A percentile compares a stretch with the other conserved stretches of the same genome.
phyloP scores from a whole-genome alignment of 2,797 vertebrate species.

The Nannoperca australis region DNA sequence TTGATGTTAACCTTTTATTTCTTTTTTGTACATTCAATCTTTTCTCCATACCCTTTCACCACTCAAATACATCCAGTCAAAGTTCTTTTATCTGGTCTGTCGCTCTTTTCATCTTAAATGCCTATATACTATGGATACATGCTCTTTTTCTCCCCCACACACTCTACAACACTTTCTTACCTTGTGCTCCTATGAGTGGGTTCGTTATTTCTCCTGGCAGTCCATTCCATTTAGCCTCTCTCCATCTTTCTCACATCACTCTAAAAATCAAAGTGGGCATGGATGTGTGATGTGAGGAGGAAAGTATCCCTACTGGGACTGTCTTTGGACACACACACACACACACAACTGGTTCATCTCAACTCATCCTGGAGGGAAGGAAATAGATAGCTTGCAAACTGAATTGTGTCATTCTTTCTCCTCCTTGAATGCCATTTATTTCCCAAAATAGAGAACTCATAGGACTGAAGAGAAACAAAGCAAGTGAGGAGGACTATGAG shows the following conservation, averaged over 20 bases:
- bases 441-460: constrained; percentile 15
- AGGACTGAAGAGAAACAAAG: not conserved
- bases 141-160: not conserved
- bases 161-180: constrained; percentile 47
- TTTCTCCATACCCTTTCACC: constrained; percentile 29
- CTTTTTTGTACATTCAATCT: not conserved
- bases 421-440: not conserved
- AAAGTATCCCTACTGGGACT: constrained; percentile 39
- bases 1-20: constrained; percentile 14
- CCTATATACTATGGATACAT: not conserved
- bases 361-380: constrained; percentile 23
- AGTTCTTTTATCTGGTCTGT: constrained; percentile 30
- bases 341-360: constrained; percentile 19
- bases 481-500: not conserved
- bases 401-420: constrained; percentile 10
- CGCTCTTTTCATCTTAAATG: constrained; percentile 33
- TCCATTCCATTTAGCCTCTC: constrained; percentile 59
- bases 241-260: constrained; percentile 69
- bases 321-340: constrained; percentile 26
- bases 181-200: constrained; percentile 27
- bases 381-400: constrained; percentile 16
- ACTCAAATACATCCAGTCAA: constrained; percentile 31
- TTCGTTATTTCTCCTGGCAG: constrained; percentile 63
- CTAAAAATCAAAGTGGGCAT: constrained; percentile 65
- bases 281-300: constrained; percentile 56